These are phyloP conservation scores for Poeciliopsis retropinna DNA, from an alignment of 2,113 vertebrate genomes.

Conservation along the genomic window DNA sequence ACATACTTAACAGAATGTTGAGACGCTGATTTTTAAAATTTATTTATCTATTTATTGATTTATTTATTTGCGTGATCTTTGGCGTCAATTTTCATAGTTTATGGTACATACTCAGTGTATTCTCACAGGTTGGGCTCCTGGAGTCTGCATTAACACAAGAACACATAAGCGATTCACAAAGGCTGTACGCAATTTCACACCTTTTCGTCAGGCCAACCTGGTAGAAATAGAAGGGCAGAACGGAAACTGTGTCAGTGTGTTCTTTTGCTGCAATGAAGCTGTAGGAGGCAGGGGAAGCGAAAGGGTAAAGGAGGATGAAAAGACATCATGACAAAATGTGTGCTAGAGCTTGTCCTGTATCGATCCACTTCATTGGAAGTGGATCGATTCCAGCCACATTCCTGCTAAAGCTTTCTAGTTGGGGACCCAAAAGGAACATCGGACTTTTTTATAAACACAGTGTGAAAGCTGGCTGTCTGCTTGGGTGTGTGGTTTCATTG, in stretches of 20 bases:
- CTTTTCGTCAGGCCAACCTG: slow-evolving; percentile 57
- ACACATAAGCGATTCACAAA: slow-evolving; percentile 54
- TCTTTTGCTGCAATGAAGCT: slow-evolving; percentile 8
- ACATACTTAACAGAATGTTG: too few species aligned
- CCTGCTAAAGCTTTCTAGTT: slow-evolving; percentile 28
- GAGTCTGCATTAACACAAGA: slow-evolving; percentile 53
- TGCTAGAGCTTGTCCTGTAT: slow-evolving; percentile 7
- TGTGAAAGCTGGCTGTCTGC: slow-evolving; percentile 52
- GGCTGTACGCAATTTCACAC: slow-evolving; percentile 66
- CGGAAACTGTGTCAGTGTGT: slow-evolving; percentile 37
- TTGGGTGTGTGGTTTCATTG: slow-evolving; percentile 47
- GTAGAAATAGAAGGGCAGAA: slow-evolving; percentile 45
- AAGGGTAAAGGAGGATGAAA: background rate
- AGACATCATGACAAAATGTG: slow-evolving; percentile 18
- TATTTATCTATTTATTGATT: background rate
- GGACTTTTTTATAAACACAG: slow-evolving; percentile 50
- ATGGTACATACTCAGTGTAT: slow-evolving; percentile 14
- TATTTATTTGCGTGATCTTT: slow-evolving; percentile 12
- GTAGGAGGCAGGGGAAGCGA: slow-evolving; percentile 7
- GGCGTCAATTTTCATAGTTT: slow-evolving; percentile 21
- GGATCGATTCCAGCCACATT: slow-evolving; percentile 20
- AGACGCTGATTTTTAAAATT: too few species aligned
- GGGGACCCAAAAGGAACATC: slow-evolving; percentile 61
- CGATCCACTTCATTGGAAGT: slow-evolving; percentile 27
- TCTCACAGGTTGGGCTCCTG: slow-evolving; percentile 34